Percentiles rank a stretch among this genome's conserved stretches.
Evolutionary conservation across 2,888 invertebrate species (phyloP).

Genomic region (Aproaerema taeniolella): DNA sequence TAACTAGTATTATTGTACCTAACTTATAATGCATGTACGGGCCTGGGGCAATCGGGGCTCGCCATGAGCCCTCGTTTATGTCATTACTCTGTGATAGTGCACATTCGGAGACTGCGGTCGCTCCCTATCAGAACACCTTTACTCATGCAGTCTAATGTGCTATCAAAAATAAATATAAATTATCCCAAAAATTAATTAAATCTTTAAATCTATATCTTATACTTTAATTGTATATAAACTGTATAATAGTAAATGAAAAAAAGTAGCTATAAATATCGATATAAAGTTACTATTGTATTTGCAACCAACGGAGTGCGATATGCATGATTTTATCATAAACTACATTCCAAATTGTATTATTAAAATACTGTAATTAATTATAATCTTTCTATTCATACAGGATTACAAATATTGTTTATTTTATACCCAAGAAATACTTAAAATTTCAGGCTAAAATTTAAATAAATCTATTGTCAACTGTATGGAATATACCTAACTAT

Average conservation of each 20-base stretch:
- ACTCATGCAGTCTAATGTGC: conserved; percentile 57
- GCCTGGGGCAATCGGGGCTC: conserved; percentile 73
- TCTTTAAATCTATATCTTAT: conserved; percentile 67
- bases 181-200: conserved; percentile 77
- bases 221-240: conserved; percentile 68
- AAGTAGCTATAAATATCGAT: conserved; percentile 54
- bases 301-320: conserved; percentile 56
- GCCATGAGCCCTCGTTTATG: conserved; percentile 62
- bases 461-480: conserved; percentile 43
- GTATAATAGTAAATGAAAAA: conserved; percentile 62
- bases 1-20: conserved; percentile 67
- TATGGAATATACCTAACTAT: conserved; percentile 51
- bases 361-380: no score
- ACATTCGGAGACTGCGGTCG: conserved; percentile 45
- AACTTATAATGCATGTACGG: conserved; percentile 69
- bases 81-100: conserved; percentile 77
- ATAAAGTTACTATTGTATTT: conserved; percentile 33
- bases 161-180: conserved; percentile 68
- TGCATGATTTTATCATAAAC: conserved; percentile 68
- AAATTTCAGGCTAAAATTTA: conserved; percentile 15
- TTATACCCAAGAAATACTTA: no score
- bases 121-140: conserved; percentile 30
- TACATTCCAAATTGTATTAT: conserved; percentile 73
- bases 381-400: no score
- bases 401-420: no score